Base-by-base conservation (phyloP, 2,113 vertebrate genomes). In the Motacilla alba region DNA sequence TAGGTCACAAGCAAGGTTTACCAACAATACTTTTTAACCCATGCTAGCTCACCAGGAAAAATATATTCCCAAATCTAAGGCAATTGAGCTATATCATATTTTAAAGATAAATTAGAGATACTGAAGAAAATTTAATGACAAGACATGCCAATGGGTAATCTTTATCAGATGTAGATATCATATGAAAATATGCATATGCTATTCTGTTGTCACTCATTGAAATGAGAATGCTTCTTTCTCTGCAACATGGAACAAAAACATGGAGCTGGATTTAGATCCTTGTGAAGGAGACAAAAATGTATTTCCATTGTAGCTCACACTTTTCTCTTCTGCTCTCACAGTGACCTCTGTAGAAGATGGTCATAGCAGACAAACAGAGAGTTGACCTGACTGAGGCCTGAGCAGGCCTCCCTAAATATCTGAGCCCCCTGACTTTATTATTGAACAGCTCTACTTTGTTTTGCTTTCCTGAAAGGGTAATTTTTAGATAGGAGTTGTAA, bases 1-100 rank as follows among this genome's bases (percentile, higher is more conserved):
- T 91, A 80, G 33, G 44, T 78, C 63, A 68, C 58, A 80, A 85
- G 39, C 11, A 64, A 24, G 50, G 18, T 87, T 91, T 85, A 67
- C 46, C 33, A 88, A 50, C 7, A 82, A 56, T 47, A 27, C 1
- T 49, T 89, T 63, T 33, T 62, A 53, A 83, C 24, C 16, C 37
- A 11, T 27, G 14, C 10, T 33, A 82, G 17, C 2, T 18, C 10
- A 33, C 9, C 0, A 0, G 41, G 30, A 33, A 59, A 80, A 78
- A 50, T 27, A 49, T 15, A 18, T 10, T 9, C 15, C 24, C 5
- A 90, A 69, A 35, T 7, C 8, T 44, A 46, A 67, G 39, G 7
- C 16, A 77, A 43, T 2, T 17, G 21, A 52, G 7, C 4, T 67
- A 23, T 63, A 22, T 43, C 2, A 55, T 28, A 79, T 67, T 78